Evolutionary conservation across 2,113 vertebrate species (phyloP), one percentile per base, ranked within the genome.

Genomic region (Alaudala cheleensis): DNA sequence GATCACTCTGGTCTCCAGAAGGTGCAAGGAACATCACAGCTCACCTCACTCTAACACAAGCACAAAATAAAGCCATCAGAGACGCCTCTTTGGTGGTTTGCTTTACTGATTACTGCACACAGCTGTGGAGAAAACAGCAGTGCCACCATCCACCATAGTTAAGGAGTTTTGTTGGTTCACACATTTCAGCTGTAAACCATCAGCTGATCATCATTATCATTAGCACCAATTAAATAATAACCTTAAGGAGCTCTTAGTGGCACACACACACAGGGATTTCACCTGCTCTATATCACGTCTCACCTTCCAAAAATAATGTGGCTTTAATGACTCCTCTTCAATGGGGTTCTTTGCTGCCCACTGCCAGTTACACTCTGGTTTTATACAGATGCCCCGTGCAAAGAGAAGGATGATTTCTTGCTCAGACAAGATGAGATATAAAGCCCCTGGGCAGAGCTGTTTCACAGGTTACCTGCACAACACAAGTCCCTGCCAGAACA

Each of bases 301-400:
- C 18, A 42, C 23, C 24, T 60, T 49, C 31, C 44, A 57, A 67
- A 89, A 79, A 16, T 8, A 37, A 47, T 6, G 12, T 47, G 57
- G 31, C 10, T 86, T 67, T 69, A 76, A 29, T 31, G 25, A 19
- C 12, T 39, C 4, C 16, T 58, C 11, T 39, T 53, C 50, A 51
- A 26, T 9, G 14, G 16, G 11, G 31, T 31, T 47, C 31, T 90
- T 47, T 81, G 70, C 37, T n/a, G 9, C 29, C 10, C 0, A 0
- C 29, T 73, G 12, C 37, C 1, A 6, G 11, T 54, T 67, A 34
- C 4, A 5, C 13, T 26, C 28, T 1, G 1, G 0, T 14, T 26
- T 76, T 80, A 78, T 13, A 62, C 37, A 70, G 64, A 10, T 40
- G 18, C 3, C 28, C 42, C 17, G 34, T 17, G 24, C 16, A 74